Conservation (phyloP, 2,797 vertebrate genomes). For the Hypotaenidia okinawae region DNA sequence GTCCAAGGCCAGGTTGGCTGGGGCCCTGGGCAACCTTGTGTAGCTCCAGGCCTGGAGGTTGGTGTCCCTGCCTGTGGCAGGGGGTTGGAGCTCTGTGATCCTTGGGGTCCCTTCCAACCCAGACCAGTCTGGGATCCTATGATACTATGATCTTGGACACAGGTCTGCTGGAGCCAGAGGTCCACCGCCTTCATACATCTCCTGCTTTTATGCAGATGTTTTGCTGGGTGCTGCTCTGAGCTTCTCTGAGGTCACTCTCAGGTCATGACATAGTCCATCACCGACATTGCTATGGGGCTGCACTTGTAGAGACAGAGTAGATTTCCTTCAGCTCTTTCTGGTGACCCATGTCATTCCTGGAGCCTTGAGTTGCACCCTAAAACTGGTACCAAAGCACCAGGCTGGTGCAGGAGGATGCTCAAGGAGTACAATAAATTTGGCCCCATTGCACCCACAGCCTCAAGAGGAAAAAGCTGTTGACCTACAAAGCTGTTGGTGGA, state of each 20-base stretch:
- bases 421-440: not conserved
- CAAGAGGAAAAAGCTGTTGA: not conserved
- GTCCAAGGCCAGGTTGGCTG: too few species aligned
- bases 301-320: not conserved
- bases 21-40: too few species aligned
- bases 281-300: rapidly evolving
- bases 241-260: not conserved
- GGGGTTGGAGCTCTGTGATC: too few species aligned
- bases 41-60: too few species aligned
- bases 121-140: too few species aligned
- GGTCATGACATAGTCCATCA: rapidly evolving
- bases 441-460: not conserved
- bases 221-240: not conserved
- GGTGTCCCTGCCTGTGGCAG: too few species aligned
- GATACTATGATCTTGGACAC: too few species aligned
- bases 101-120: too few species aligned
- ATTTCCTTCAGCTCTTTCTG: not conserved
- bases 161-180: not conserved
- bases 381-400: not conserved
- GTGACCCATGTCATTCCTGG: rapidly evolving
- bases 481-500: too few species aligned
- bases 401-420: not conserved
- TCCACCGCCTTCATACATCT: rapidly evolving
- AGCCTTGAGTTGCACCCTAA: not conserved
- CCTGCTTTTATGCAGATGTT: not conserved